These are phyloP conservation scores for Scolopax mira DNA, from an alignment of 2,113 vertebrate genomes.

Conservation along the genomic window DNA sequence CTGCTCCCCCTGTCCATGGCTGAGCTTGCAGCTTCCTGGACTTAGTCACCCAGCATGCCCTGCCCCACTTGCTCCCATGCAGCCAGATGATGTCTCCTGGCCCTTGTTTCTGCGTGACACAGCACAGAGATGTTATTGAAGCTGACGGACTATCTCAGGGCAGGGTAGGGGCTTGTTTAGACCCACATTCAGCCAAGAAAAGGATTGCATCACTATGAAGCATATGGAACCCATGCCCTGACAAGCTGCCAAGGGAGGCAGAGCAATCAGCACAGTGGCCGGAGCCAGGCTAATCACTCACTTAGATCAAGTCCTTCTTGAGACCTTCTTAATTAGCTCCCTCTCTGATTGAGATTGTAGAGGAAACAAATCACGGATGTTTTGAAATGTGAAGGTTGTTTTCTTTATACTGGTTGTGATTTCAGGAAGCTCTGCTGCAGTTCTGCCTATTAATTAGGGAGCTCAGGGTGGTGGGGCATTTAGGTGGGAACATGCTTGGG, in stretches of 20 bases:
- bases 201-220: not conserved
- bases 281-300: not conserved
- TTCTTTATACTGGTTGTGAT: not conserved
- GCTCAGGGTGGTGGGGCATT: not conserved
- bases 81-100: not conserved
- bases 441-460: not conserved
- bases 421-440: not conserved
- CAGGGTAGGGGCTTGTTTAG: not conserved
- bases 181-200: not conserved
- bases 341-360: not conserved
- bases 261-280: not conserved
- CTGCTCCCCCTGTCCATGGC: accelerated
- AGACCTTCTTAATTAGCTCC: not conserved
- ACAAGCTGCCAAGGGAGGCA: not conserved
- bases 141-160: not conserved
- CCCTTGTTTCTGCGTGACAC: not conserved
- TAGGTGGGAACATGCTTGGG: not conserved
- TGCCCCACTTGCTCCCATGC: not conserved
- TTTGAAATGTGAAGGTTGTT: not conserved
- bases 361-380: not conserved
- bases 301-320: not conserved
- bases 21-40: not conserved
- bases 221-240: not conserved
- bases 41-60: accelerated
- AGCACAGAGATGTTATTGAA: accelerated